Percentiles rank a stretch among this genome's conserved stretches.
Conservation (phyloP, 2,113 vertebrate genomes). For the Capreolus pygargus region DNA sequence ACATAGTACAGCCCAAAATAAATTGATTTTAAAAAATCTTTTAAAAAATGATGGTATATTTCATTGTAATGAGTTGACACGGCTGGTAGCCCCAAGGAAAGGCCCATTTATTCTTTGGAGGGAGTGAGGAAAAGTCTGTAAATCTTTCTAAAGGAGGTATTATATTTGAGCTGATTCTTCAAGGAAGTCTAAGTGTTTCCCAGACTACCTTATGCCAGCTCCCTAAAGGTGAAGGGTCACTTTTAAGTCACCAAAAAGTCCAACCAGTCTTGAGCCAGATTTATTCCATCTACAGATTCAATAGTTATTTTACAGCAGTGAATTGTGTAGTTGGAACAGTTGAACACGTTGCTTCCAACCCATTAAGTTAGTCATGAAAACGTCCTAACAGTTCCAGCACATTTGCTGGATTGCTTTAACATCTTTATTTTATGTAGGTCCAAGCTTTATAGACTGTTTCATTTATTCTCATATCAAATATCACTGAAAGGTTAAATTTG, state of each 20-base stretch:
- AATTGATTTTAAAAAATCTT: neutral
- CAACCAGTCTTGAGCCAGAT: neutral
- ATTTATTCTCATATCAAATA: conserved; percentile 61
- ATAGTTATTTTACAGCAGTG: neutral
- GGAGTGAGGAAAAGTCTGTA: too few relatives aligned
- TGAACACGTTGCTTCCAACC: neutral
- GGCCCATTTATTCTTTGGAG: neutral
- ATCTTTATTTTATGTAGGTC: conserved; percentile 51
- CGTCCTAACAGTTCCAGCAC: neutral
- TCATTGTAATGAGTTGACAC: neutral
- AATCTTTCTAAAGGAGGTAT: neutral
- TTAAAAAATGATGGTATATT: neutral
- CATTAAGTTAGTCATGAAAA: conserved; percentile 17
- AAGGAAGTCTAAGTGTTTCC: neutral
- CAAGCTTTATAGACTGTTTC: conserved; percentile 35
- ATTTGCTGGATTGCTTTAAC: conserved; percentile 50
- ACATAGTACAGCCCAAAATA: neutral
- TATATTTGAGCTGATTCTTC: neutral
- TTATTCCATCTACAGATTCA: neutral
- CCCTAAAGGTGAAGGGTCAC: neutral
- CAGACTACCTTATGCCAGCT: neutral
- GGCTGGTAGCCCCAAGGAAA: neutral
- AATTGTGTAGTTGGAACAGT: neutral
- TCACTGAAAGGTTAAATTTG: conserved; percentile 55
- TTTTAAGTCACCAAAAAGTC: neutral